These are phyloP conservation scores for Diplazon laetatorius DNA, from an alignment of 2,888 invertebrate species.

Conservation along the genomic window DNA sequence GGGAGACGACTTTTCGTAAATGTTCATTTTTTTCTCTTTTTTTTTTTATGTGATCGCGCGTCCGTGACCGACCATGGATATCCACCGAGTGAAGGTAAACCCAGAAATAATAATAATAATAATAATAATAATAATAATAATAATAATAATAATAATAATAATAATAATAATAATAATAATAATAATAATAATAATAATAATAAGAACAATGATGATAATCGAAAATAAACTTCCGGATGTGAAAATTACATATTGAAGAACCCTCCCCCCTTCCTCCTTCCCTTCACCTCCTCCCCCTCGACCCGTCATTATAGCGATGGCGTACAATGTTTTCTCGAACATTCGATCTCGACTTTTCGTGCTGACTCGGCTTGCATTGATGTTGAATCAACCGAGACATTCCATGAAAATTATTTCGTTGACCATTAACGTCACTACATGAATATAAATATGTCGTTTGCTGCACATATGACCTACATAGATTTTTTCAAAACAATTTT, in stretches of 20 bases:
- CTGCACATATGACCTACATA: neutral
- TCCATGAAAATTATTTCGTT: neutral
- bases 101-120: neutral
- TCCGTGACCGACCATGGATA: neutral
- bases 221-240: conserved; percentile 41
- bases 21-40: neutral
- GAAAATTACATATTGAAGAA: neutral
- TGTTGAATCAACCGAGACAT: conserved; percentile 16
- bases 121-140: too few relatives aligned
- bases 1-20: neutral
- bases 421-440: neutral
- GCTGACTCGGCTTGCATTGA: neutral
- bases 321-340: neutral
- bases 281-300: too few relatives aligned
- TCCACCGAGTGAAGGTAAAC: conserved; percentile 32
- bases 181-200: too few relatives aligned
- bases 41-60: neutral
- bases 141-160: too few relatives aligned
- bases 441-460: conserved; percentile 26
- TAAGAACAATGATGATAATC: too few relatives aligned
- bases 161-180: too few relatives aligned
- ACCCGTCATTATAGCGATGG: neutral
- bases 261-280: too few relatives aligned
- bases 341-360: neutral
- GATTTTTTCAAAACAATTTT: too few relatives aligned